A percentile compares a stretch with the other conserved stretches of the same genome.
Evolutionary conservation across 2,113 vertebrate genomes (phyloP).

Genomic region (Pica pica): DNA sequence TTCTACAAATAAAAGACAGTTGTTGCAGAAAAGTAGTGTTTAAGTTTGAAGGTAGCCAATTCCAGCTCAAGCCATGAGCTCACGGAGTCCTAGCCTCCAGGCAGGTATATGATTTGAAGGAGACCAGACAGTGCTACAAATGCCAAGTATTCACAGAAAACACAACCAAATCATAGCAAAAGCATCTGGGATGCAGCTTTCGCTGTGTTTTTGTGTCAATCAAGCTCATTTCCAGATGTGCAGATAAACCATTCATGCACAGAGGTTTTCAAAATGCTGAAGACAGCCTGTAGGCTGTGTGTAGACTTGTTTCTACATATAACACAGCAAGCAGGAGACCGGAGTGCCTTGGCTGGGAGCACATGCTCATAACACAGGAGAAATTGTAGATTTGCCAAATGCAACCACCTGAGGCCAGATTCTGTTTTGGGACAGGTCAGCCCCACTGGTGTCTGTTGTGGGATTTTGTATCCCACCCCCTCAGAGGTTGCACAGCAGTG

Average conservation of each 20-base stretch:
- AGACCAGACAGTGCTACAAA: neutral
- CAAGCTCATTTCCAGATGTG: neutral
- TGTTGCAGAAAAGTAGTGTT: neutral
- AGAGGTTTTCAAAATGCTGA: neutral
- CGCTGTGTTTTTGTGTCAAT: neutral
- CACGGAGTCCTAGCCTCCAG: neutral
- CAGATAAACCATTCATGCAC: neutral
- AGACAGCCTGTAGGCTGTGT: neutral
- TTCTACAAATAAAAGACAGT: constrained; percentile 24
- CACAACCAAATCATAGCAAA: neutral
- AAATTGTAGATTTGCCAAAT: neutral
- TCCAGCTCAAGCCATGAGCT: neutral
- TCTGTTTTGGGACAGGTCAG: neutral
- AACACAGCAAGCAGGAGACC: neutral
- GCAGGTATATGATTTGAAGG: constrained; percentile 7
- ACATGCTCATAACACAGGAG: neutral
- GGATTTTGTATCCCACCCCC: neutral
- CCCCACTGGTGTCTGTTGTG: neutral
- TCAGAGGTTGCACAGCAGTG: neutral
- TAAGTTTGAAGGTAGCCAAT: constrained; percentile 1
- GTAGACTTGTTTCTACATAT: neutral
- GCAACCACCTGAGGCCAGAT: neutral
- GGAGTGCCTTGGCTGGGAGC: neutral
- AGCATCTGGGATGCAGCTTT: constrained; percentile 33
- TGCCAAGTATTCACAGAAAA: constrained; percentile 15